Evolutionary conservation across 2,113 vertebrate genomes (phyloP).

Genomic region (Spermophilus dauricus): DNA sequence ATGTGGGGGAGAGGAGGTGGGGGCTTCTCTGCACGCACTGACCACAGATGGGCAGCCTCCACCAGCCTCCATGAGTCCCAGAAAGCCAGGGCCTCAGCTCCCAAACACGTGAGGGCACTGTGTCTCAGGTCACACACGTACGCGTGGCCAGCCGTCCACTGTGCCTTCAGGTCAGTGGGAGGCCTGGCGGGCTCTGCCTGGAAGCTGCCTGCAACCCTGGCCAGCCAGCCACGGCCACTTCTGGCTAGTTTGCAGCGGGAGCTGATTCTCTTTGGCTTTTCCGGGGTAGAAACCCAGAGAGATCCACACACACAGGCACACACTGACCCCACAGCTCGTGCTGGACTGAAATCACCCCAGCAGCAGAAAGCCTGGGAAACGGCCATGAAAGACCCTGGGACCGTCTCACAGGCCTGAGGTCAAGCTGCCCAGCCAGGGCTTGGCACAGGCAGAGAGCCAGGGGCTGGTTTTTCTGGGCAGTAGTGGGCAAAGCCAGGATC

Average conservation of each 20-base stretch:
- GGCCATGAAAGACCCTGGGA: neutral
- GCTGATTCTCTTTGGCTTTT: neutral
- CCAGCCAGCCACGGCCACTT: accelerated
- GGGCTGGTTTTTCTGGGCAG: accelerated
- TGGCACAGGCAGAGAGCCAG: accelerated
- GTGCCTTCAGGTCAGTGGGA: neutral
- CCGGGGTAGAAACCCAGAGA: too few species aligned
- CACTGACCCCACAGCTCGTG: neutral
- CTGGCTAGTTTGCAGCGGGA: neutral
- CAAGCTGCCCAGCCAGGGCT: accelerated
- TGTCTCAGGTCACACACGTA: neutral
- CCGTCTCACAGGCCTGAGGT: accelerated
- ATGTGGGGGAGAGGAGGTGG: neutral
- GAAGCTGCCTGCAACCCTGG: accelerated
- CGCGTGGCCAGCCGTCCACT: neutral
- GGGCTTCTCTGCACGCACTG: accelerated
- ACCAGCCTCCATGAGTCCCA: neutral
- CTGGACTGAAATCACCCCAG: neutral
- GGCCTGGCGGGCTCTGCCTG: neutral
- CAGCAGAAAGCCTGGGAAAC: accelerated
- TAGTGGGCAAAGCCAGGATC: neutral
- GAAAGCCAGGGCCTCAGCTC: neutral
- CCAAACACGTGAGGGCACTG: accelerated
- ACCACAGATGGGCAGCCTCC: neutral
- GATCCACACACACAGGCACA: neutral